phyloP scores from a whole-genome alignment of 2,888 invertebrate species.

The Helleia helle region DNA sequence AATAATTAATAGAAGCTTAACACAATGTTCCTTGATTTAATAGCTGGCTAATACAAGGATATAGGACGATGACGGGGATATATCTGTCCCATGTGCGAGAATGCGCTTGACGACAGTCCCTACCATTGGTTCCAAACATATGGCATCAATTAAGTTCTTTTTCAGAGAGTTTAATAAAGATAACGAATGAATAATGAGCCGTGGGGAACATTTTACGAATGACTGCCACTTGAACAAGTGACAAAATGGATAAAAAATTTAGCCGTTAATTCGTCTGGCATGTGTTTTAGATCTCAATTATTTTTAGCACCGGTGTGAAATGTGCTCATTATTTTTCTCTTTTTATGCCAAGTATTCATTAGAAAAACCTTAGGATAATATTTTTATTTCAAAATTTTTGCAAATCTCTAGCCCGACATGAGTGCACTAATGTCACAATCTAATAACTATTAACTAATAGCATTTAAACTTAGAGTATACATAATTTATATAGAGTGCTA shows the following conservation, averaged over 20 bases:
- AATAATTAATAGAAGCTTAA: background rate
- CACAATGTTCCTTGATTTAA: conserved; percentile 5
- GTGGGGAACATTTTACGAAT: conserved; percentile 61
- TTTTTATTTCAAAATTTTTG: too few species aligned
- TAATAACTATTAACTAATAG: too few species aligned
- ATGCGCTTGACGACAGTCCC: conserved; percentile 43
- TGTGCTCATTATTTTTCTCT: too few species aligned
- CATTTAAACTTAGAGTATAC: too few species aligned
- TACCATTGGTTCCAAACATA: conserved; percentile 52
- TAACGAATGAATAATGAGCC: conserved; percentile 63
- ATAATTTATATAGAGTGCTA: too few species aligned
- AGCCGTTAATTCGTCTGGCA: conserved; percentile 4
- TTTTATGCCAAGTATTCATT: too few species aligned
- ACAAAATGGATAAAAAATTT: conserved; percentile 25
- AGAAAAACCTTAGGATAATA: too few species aligned
- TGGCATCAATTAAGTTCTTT: conserved; percentile 68
- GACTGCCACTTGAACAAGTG: conserved; percentile 56
- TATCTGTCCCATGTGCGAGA: conserved; percentile 36
- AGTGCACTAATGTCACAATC: too few species aligned
- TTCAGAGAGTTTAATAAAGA: conserved; percentile 60
- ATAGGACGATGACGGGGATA: conserved; percentile 25
- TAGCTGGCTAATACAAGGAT: background rate
- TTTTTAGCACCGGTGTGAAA: background rate
- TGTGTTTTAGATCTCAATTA: conserved; percentile 3
- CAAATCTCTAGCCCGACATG: too few species aligned